Percentiles rank a stretch among this genome's conserved stretches.
phyloP scores from a whole-genome alignment of 2,888 invertebrate species.

The Phymatocera aterrima region DNA sequence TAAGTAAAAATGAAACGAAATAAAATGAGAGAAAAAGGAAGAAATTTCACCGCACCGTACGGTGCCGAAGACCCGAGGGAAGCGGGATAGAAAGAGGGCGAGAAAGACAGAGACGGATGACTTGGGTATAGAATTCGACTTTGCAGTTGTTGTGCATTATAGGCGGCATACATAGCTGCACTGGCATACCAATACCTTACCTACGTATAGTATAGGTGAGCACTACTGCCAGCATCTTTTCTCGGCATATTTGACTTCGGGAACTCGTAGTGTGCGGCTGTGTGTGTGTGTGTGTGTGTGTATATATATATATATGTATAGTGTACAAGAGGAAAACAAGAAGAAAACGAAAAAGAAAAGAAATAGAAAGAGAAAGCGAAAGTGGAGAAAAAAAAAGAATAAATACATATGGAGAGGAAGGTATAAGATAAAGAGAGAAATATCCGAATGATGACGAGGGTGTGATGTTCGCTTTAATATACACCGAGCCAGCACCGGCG shows the following conservation, averaged over 20 bases:
- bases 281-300: background rate
- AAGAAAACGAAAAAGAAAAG: constrained; percentile 50
- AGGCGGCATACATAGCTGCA: no score
- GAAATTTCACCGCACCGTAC: background rate
- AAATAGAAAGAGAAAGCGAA: constrained; percentile 52
- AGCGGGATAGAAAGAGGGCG: background rate
- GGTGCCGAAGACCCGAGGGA: no score
- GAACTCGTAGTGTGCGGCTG: background rate
- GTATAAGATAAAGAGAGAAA: constrained; percentile 57
- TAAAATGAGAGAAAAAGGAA: background rate
- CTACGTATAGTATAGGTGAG: background rate
- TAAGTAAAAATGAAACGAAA: constrained; percentile 3
- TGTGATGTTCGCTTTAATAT: constrained; percentile 74
- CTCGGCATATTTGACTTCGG: constrained; percentile 13
- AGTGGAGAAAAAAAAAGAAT: background rate
- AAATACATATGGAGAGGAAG: constrained; percentile 36
- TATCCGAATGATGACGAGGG: constrained; percentile 69
- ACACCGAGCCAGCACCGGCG: constrained; percentile 63
- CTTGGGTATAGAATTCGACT: constrained; percentile 24
- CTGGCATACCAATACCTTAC: background rate
- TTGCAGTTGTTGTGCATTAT: no score
- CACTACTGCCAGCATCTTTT: background rate
- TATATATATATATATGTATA: no score
- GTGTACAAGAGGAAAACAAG: constrained; percentile 34
- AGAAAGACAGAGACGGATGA: background rate